Evolutionary conservation across 2,797 vertebrate species (phyloP).

Genomic region (Sus cebifrons): DNA sequence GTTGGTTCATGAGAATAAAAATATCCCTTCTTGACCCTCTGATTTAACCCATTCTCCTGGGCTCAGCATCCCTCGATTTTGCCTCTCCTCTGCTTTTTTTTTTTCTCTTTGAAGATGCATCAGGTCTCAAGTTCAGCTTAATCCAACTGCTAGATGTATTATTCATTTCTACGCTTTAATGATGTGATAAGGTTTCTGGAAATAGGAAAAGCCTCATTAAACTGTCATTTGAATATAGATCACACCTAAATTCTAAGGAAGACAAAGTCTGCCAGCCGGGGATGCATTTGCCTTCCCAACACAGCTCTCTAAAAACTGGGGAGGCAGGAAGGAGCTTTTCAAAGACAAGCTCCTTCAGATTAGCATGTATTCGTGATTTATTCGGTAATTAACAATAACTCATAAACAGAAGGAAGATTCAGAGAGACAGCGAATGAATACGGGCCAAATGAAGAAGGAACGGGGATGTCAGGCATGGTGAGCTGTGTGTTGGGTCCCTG

Average conservation of each 20-base stretch:
- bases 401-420: conserved; percentile 69
- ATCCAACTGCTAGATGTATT: conserved; percentile 94
- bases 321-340: conserved; percentile 69
- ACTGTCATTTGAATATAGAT: conserved; percentile 95
- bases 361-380: conserved; percentile 78
- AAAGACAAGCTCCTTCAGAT: conserved; percentile 61
- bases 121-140: conserved; percentile 91
- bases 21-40: not conserved
- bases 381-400: conserved; percentile 89
- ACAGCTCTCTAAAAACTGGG: conserved; percentile 38
- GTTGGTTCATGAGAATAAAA: conserved; percentile 73
- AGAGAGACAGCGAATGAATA: conserved; percentile 50
- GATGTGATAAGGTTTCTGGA: conserved; percentile 93
- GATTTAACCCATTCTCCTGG: conserved; percentile 44
- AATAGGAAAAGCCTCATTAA: conserved; percentile 96
- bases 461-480: not conserved
- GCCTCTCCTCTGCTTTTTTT: conserved; percentile 46
- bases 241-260: conserved; percentile 90
- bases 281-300: conserved; percentile 66
- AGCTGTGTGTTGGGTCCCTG: conserved; percentile 46
- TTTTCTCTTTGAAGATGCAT: conserved; percentile 87
- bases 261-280: conserved; percentile 85
- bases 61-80: conserved; percentile 13
- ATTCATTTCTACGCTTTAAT: conserved; percentile 94
- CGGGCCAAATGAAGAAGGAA: conserved; percentile 33